Evolutionary conservation across 2,797 vertebrate species (phyloP).

Genomic region (Pseudochirops corinnae): DNA sequence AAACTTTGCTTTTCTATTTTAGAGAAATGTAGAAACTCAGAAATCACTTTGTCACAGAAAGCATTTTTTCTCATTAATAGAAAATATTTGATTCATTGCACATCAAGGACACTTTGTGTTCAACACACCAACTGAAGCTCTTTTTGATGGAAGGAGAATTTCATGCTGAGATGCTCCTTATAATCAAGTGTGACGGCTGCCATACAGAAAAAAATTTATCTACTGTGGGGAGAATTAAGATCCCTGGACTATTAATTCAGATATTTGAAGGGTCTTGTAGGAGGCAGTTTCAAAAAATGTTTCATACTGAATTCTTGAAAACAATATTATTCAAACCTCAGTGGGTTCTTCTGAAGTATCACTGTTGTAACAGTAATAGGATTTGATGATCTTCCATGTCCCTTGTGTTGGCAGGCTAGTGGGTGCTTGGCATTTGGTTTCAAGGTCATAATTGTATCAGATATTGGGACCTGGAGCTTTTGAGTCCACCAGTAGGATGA

Average conservation of each 20-base stretch:
- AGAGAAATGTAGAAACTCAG: constrained; percentile 46
- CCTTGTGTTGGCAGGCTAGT: no score
- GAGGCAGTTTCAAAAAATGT: constrained; percentile 71
- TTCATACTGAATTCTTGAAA: constrained; percentile 74
- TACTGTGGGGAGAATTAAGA: constrained; percentile 76
- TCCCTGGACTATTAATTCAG: constrained; percentile 79
- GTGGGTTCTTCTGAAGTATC: constrained; percentile 60
- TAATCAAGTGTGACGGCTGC: constrained; percentile 68
- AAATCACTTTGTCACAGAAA: constrained; percentile 70
- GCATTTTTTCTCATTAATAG: constrained; percentile 75
- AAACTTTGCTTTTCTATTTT: constrained; percentile 49
- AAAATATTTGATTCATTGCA: constrained; percentile 66
- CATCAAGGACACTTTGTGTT: constrained; percentile 55
- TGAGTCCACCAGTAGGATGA: no score
- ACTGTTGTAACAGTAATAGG: not conserved
- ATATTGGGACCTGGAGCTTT: no score
- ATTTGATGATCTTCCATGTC: no score
- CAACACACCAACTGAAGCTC: constrained; percentile 75
- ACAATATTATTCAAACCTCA: constrained; percentile 74
- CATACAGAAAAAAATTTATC: constrained; percentile 74
- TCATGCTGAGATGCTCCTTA: constrained; percentile 62
- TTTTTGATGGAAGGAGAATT: constrained; percentile 69
- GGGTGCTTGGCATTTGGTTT: no score
- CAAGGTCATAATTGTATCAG: no score
- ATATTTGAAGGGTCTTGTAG: constrained; percentile 65